Base-by-base conservation (phyloP, 2,888 invertebrate species). In the Nomada fucata region DNA sequence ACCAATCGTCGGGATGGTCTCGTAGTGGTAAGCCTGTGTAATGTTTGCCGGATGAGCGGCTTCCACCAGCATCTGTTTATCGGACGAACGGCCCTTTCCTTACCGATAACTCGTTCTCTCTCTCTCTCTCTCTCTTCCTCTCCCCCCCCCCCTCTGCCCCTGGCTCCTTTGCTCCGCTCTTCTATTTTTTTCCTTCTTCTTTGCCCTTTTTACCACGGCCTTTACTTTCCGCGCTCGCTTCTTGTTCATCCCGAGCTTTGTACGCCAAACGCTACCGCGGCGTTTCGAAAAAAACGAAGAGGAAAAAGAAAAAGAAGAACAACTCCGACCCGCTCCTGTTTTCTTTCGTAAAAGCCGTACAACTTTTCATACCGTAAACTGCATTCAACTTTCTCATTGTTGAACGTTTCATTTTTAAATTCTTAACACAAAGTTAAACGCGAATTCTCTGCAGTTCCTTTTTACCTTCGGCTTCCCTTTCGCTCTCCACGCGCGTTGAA, bases 51-150 rank as follows among this genome's bases (percentile, higher is more conserved):
- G 90, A 90, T 91, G 91, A 90, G 86, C 86, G 90, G 84, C 84
- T 91, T 90, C 85, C 83, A 89, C 81, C 86, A 87, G 90, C 90
- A 90, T 92, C 89, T 91, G 90, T 91, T 91, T 91, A 91, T 88
- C 86, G 88, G 90, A 89, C 91, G 86, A 87, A 86, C 89, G 89
- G 83, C 83, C 89, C 82, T 84, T 87, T 88, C 88, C 84, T 84
- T 86, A 57, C 80, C 83, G 82, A 76, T 85, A 76, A 79, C 84
- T 76, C 83, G 67, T 70, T 70, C 75, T 82, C 59, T 65, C 76
- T 42, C 50, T 71, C 52, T 67, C 61, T 20, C 69, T 26, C 42
- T 61, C 42, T 42, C 42, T 42, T n/a, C n/a, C n/a, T n/a, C n/a
- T n/a, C 9, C 61, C 50, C 69, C 52, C 61, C 61, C 23, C 69